Conservation (phyloP, 2,113 vertebrate species). For the Antennarius striatus region DNA sequence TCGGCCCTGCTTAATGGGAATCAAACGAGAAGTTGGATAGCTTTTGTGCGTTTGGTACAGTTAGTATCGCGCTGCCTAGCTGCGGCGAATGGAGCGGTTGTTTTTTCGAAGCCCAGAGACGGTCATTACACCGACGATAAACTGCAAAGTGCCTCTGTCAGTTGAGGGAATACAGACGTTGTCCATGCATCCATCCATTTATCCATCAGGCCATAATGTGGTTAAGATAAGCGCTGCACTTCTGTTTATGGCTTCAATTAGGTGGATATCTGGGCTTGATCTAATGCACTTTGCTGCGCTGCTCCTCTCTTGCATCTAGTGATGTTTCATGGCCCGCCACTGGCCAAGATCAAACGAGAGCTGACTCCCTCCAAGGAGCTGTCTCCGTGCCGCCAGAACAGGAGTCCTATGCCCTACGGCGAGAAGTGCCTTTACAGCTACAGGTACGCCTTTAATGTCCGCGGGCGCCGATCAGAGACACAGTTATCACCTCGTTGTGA, state of each 20-base stretch:
- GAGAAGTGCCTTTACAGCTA: slow-evolving; percentile 99
- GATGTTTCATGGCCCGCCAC: slow-evolving; percentile 94
- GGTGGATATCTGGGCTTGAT: slow-evolving; percentile 55
- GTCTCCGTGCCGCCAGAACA: slow-evolving; percentile 89
- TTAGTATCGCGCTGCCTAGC: slow-evolving; percentile 50
- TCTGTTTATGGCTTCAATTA: slow-evolving; percentile 64
- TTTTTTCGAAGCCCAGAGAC: slow-evolving; percentile 59
- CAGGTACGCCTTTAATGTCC: slow-evolving; percentile 78
- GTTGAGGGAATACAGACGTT: slow-evolving; percentile 48
- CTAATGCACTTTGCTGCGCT: slow-evolving; percentile 33
- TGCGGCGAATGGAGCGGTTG: slow-evolving; percentile 32
- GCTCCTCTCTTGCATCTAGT: slow-evolving; percentile 74
- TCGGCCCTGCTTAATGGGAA: slow-evolving; percentile 70
- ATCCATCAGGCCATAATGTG: slow-evolving; percentile 57
- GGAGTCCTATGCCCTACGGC: slow-evolving; percentile 88
- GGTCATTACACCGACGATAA: slow-evolving; percentile 56
- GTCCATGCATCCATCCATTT: slow-evolving; percentile 50
- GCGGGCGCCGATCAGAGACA: background rate
- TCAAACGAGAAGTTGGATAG: slow-evolving; percentile 69
- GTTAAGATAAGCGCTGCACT: slow-evolving; percentile 67
- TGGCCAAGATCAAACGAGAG: slow-evolving; percentile 95
- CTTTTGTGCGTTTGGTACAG: slow-evolving; percentile 46
- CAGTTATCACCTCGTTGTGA: background rate
- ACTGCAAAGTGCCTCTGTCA: slow-evolving; percentile 70
- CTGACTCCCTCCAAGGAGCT: slow-evolving; percentile 88